phyloP scores from a whole-genome alignment of 2,797 vertebrate genomes.

The Chloroceryle inda region DNA sequence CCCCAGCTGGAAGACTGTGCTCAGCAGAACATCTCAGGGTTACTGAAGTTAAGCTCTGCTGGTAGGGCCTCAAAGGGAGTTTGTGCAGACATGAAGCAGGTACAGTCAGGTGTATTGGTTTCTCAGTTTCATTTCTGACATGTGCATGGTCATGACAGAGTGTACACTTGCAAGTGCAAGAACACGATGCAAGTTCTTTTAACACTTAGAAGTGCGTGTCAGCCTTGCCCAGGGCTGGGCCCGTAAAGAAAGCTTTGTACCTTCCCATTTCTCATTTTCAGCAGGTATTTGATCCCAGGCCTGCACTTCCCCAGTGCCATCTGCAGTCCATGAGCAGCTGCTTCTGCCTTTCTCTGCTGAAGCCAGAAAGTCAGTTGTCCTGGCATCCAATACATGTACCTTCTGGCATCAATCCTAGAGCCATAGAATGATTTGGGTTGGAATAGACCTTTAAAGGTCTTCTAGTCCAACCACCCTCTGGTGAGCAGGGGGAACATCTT shows the following conservation, averaged over 20 bases:
- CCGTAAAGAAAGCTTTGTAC: neutral
- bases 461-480: neutral
- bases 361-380: neutral
- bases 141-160: neutral
- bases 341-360: neutral
- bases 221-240: neutral
- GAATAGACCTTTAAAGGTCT: neutral
- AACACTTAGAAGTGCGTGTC: neutral
- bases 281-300: neutral
- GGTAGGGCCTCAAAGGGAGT: neutral
- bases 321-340: neutral
- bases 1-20: neutral
- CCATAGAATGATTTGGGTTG: neutral
- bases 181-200: neutral
- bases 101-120: neutral
- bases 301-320: neutral
- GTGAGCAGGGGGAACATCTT: neutral
- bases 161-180: neutral
- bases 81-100: neutral
- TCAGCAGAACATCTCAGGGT: neutral
- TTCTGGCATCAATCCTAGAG: neutral
- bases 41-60: neutral
- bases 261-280: neutral
- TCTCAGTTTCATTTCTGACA: neutral
- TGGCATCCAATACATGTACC: neutral